A percentile compares a stretch with the other conserved stretches of the same genome.
Conservation (phyloP, 2,113 vertebrate genomes). For the Corythoichthys intestinalis region DNA sequence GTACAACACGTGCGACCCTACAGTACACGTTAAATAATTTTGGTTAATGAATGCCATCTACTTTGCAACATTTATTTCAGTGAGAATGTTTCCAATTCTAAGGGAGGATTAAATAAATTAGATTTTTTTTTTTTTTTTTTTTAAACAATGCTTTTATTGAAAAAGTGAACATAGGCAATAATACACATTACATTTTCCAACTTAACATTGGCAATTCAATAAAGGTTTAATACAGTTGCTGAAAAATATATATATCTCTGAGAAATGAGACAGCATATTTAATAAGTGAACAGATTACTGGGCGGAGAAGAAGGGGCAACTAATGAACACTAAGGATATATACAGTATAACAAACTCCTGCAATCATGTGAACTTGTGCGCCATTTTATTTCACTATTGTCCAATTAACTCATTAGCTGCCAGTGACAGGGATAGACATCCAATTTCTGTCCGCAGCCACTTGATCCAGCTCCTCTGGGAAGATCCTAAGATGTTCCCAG, state of each 20-base stretch:
- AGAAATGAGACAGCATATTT: slow-evolving; percentile 1
- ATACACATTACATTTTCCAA: slow-evolving; percentile 51
- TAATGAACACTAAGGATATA: slow-evolving; percentile 41
- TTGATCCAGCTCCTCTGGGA: too few relatives aligned
- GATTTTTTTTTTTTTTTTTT: slow-evolving; percentile 20
- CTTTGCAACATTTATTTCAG: too few relatives aligned
- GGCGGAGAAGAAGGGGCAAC: too few relatives aligned
- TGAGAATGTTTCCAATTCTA: not conserved
- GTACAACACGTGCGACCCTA: too few relatives aligned
- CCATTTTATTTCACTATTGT: not conserved
- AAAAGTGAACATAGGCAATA: slow-evolving; percentile 55
- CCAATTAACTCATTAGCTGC: not conserved
- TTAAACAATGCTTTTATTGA: slow-evolving; percentile 59
- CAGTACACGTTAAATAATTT: too few relatives aligned
- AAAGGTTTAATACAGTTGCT: slow-evolving; percentile 22
- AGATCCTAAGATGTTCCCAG: too few relatives aligned
- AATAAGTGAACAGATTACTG: not conserved
- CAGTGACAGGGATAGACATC: too few relatives aligned
- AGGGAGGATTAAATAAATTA: not conserved
- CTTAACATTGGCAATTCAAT: slow-evolving; percentile 45
- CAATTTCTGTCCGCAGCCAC: too few relatives aligned
- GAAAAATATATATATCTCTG: slow-evolving; percentile 4
- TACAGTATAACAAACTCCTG: slow-evolving; percentile 32
- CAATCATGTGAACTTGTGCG: not conserved
- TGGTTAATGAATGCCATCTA: too few relatives aligned